A percentile compares a stretch with the other conserved stretches of the same genome.
Conservation (phyloP, 2,888 invertebrate species). For the Drosophila histrio region DNA sequence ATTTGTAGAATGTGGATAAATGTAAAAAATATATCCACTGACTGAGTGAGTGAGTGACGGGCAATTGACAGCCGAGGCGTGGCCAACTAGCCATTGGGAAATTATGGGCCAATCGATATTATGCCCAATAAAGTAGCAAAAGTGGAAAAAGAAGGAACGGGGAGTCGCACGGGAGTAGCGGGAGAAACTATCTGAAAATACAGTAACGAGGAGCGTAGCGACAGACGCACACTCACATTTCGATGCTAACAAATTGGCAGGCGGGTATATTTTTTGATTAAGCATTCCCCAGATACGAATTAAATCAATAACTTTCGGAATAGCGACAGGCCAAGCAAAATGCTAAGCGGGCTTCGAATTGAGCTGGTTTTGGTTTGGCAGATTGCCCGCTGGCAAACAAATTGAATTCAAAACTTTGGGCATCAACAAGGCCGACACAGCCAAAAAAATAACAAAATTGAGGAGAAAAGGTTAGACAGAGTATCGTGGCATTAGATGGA, state of each 20-base stretch:
- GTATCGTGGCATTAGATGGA: not conserved
- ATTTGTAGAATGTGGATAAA: not conserved
- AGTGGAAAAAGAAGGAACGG: not conserved
- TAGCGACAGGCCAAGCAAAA: conserved; percentile 42
- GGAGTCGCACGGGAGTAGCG: conserved; percentile 12
- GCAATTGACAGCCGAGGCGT: conserved; percentile 37
- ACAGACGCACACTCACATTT: conserved; percentile 29
- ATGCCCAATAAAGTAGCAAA: conserved; percentile 6
- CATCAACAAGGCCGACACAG: conserved; percentile 21
- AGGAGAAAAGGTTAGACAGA: conserved; percentile 13
- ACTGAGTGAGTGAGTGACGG: conserved; percentile 27
- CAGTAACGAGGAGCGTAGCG: conserved; percentile 28
- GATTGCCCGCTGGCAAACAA: conserved; percentile 64
- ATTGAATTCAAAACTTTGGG: conserved; percentile 70
- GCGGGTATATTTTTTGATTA: conserved; percentile 68
- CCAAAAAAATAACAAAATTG: not conserved
- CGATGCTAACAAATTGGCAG: conserved; percentile 60
- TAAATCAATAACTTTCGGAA: conserved; percentile 73
- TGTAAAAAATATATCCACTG: not conserved
- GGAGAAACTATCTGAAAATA: conserved; percentile 43
- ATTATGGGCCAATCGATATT: conserved; percentile 56
- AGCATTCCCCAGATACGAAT: conserved; percentile 77
- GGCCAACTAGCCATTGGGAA: conserved; percentile 47
- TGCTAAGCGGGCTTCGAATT: conserved; percentile 37
- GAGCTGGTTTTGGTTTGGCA: conserved; percentile 55